Percentiles rank a stretch among this genome's conserved stretches.
Evolutionary conservation across 2,888 invertebrate genomes (phyloP).

Genomic region (Euzetes globulus): DNA sequence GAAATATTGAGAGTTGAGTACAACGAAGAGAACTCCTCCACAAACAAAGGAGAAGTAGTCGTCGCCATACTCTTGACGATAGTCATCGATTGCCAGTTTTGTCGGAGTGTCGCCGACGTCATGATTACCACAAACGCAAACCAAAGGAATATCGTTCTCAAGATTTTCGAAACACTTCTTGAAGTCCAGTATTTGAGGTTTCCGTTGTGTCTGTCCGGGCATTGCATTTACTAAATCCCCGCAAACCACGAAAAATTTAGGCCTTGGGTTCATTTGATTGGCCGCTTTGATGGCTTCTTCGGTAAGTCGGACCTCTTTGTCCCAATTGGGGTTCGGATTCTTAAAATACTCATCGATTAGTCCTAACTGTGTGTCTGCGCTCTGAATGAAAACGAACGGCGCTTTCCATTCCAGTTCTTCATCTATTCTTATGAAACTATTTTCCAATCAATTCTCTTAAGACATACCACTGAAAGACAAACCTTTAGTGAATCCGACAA

Average conservation of each 20-base stretch:
- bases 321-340: constrained; percentile 46
- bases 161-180: constrained; percentile 47
- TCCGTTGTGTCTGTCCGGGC: constrained; percentile 45
- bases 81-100: constrained; percentile 44
- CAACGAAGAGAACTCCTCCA: constrained; percentile 51
- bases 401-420: constrained; percentile 45
- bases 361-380: constrained; percentile 52
- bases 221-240: constrained; percentile 52
- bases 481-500: constrained; percentile 25
- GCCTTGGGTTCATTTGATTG: constrained; percentile 50
- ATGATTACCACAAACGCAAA: constrained; percentile 54
- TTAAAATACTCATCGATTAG: constrained; percentile 48
- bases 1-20: constrained; percentile 51
- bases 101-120: constrained; percentile 52
- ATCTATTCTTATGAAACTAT: background rate
- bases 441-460: background rate
- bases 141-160: constrained; percentile 49
- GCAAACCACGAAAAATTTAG: constrained; percentile 51
- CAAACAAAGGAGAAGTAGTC: constrained; percentile 53
- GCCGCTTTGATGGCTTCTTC: constrained; percentile 47
- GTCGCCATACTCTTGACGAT: constrained; percentile 44
- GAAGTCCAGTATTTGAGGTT: constrained; percentile 49
- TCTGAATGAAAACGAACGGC: constrained; percentile 51
- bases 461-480: constrained; percentile 1
- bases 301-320: constrained; percentile 48